These are phyloP conservation scores for Rhodeus uyekii DNA, from an alignment of 2,797 vertebrate species.

Conservation along the genomic window DNA sequence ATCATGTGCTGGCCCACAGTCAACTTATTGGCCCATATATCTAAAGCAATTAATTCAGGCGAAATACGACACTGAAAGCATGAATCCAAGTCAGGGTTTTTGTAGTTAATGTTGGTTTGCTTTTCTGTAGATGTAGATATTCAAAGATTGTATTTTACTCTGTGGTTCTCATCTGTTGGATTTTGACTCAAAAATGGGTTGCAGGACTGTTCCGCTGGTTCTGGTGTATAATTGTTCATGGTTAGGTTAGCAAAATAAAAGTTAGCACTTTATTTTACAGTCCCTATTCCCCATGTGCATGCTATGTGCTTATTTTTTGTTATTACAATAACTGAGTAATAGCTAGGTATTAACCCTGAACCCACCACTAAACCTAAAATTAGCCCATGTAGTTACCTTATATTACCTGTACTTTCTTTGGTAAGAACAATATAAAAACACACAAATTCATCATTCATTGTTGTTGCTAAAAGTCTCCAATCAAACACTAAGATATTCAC, in stretches of 20 bases:
- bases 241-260: background rate
- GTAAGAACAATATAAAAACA: no score
- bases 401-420: no score
- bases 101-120: background rate
- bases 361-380: no score
- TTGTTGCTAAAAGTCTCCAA: background rate
- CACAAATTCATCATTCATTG: background rate
- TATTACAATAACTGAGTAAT: no score
- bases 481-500: background rate
- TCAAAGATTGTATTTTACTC: background rate
- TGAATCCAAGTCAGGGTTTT: background rate
- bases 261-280: no score
- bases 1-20: conserved; percentile 16
- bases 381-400: no score
- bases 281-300: no score
- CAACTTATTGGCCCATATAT: background rate
- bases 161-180: background rate
- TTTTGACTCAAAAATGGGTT: background rate
- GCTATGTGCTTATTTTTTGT: no score
- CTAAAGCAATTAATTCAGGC: conserved; percentile 19
- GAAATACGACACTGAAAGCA: conserved; percentile 10
- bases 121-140: background rate
- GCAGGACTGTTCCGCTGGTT: background rate
- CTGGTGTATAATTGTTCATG: background rate
- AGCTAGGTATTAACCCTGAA: no score